These are phyloP conservation scores for Aricia artaxerxes DNA, from an alignment of 2,888 invertebrate genomes.

Conservation along the genomic window DNA sequence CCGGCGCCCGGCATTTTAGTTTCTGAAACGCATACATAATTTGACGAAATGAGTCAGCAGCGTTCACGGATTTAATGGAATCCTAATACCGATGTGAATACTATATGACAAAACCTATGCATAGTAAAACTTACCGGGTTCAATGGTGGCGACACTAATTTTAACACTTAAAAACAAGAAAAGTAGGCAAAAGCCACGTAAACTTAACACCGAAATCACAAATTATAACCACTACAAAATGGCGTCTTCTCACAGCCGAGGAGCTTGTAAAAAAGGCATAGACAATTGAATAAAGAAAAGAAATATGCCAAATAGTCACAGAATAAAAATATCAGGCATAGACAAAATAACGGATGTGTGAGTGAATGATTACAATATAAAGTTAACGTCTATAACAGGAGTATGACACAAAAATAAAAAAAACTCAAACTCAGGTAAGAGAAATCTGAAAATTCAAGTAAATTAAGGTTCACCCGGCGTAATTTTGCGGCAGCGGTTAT, in stretches of 20 bases:
- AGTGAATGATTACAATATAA: background rate
- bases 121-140: conserved; percentile 45
- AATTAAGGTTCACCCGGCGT: too few species aligned
- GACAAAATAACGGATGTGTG: conserved; percentile 1
- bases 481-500: too few species aligned
- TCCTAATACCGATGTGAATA: conserved; percentile 52
- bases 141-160: conserved; percentile 41
- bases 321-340: background rate
- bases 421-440: too few species aligned
- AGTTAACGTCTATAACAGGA: too few species aligned
- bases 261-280: conserved; percentile 21
- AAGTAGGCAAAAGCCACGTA: conserved; percentile 35
- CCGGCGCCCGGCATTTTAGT: conserved; percentile 93
- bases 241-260: conserved; percentile 40
- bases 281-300: background rate
- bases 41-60: conserved; percentile 77
- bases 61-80: conserved; percentile 57
- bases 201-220: conserved; percentile 37
- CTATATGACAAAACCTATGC: conserved; percentile 26
- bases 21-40: conserved; percentile 80
- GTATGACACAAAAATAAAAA: too few species aligned
- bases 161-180: conserved; percentile 42
- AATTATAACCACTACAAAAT: conserved; percentile 44
- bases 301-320: background rate
- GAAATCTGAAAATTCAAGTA: too few species aligned